Base-by-base conservation (phyloP, 2,113 vertebrate genomes). In the Cyanoramphus novaezelandiae region DNA sequence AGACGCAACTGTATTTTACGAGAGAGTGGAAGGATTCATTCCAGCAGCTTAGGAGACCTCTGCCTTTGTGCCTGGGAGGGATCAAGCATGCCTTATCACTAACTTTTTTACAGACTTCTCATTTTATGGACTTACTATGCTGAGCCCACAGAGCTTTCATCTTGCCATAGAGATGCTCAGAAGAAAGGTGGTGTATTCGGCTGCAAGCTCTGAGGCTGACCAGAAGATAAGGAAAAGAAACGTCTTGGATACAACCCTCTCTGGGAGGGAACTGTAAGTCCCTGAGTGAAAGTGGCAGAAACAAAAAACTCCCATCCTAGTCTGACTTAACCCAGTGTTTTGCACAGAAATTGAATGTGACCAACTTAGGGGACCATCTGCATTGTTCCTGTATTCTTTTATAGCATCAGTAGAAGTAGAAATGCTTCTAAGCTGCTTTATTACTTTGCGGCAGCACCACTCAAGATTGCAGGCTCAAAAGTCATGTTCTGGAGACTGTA, bases 31-130 rank as follows among this genome's bases (percentile, higher is more conserved):
- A 68, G 29, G 57, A 82, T 72, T 90, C 62, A 52, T 64, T 82
- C 62, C 62, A 79, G 78, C 88, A 82, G 75, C 44, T 78, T 79
- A 79, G 52, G 43, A 94, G 23, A 76, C 67, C 80, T 67, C 17
- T 62, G 57, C 47, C 60, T 78, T 49, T 46, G 71, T 52, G 78
- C 65, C 82, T 82, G 24, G 21, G 13, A 82, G 84, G 84, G 84
- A 93, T 87, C 81, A 79, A 84, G 39, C 13, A 27, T 23, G 6
- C 35, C 90, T 85, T 92, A 82, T 50, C 79, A 76, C 44, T 60
- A 46, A 68, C 69, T 80, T 28, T 62, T 94, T 90, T 94, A 95
- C 63, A 77, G 88, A 86, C 79, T 90, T 86, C 76, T 90, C 47
- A 64, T 79, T 95, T 94, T 87, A 95, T 33, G 50, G 65, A 89